Conservation (phyloP, 2,797 vertebrate species). For the Mormyrus hasselquistii region DNA sequence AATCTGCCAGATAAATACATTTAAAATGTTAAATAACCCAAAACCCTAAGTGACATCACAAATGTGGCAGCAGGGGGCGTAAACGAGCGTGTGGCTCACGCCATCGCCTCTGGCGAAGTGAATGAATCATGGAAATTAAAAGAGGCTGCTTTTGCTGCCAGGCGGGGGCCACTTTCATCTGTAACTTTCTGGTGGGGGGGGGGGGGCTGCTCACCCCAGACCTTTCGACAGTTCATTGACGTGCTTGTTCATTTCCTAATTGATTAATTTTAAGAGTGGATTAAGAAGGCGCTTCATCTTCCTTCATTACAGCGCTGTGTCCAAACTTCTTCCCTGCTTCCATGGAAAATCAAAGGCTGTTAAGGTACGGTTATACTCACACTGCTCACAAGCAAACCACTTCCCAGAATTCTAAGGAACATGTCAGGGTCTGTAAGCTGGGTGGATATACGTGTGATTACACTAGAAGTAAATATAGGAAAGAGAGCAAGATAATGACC, state of each 20-base stretch:
- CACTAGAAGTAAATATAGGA: neutral
- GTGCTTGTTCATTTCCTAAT: neutral
- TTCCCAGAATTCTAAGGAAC: neutral
- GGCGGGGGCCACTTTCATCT: neutral
- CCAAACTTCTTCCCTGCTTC: neutral
- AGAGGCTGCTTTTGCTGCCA: neutral
- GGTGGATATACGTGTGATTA: neutral
- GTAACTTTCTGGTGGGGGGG: neutral
- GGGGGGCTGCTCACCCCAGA: neutral
- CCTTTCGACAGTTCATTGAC: neutral
- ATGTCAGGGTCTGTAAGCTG: neutral
- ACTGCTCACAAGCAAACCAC: neutral
- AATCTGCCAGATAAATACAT: neutral
- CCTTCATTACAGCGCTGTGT: neutral
- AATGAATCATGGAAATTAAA: neutral
- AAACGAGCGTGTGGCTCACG: neutral
- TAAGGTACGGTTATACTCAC: neutral
- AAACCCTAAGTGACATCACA: neutral
- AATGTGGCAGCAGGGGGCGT: neutral
- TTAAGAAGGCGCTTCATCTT: neutral
- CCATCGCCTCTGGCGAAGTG: neutral
- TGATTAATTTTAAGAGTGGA: neutral
- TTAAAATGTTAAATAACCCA: neutral
- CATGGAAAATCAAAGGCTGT: neutral
- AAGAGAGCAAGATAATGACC: neutral